These are phyloP conservation scores for Trinorchestia longiramus DNA, from an alignment of 1,140 invertebrate species.

Conservation along the genomic window DNA sequence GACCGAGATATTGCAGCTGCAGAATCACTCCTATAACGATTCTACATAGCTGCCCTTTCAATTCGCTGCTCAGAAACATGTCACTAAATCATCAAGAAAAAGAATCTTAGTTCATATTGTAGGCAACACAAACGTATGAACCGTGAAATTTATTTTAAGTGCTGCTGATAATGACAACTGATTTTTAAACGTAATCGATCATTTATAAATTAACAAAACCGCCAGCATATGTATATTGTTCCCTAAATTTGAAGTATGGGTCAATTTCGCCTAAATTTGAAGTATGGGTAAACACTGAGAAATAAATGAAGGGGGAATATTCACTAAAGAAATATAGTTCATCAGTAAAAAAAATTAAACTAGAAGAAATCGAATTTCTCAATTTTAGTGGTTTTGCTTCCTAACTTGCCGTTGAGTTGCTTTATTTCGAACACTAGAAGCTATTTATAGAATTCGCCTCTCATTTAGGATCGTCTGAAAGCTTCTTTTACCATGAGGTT, in stretches of 20 bases:
- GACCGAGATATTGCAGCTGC: background rate
- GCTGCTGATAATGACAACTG: background rate
- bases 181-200: background rate
- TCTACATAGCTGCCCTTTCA: background rate
- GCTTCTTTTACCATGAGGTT: background rate
- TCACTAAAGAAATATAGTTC: background rate
- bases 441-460: background rate
- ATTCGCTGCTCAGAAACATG: background rate
- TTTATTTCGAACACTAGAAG: background rate
- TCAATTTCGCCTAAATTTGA: background rate
- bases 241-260: background rate
- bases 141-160: background rate
- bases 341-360: background rate
- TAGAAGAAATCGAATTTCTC: background rate
- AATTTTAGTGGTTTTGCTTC: background rate
- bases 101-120: background rate
- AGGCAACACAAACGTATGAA: background rate
- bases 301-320: background rate
- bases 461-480: background rate
- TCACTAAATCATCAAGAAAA: background rate
- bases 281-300: background rate
- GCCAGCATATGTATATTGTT: background rate
- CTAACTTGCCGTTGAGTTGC: background rate
- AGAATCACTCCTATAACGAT: background rate
- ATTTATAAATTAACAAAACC: background rate